Percentiles rank a stretch among this genome's conserved stretches.
Conservation (phyloP, 1,140 invertebrate species). For the Anadara kagoshimensis region DNA sequence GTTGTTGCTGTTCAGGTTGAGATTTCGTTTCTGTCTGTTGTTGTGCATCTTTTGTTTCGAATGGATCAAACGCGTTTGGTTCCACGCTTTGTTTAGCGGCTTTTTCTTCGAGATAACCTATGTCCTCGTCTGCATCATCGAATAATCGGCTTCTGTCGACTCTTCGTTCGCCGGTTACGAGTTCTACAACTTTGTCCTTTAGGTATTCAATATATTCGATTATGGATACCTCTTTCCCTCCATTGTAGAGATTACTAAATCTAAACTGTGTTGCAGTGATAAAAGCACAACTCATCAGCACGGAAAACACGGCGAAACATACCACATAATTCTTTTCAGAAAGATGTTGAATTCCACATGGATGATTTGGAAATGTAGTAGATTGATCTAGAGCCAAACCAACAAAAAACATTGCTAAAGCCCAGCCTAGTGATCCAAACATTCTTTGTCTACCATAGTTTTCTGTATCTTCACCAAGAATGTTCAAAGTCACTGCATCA, state of each 20-base stretch:
- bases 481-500: conserved; percentile 83
- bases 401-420: conserved; percentile 98
- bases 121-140: conserved; percentile 62
- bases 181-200: conserved; percentile 63
- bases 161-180: conserved; percentile 54
- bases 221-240: conserved; percentile 51
- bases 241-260: conserved; percentile 71
- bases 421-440: conserved; percentile 99
- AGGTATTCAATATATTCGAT: conserved; percentile 54
- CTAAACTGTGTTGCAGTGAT: conserved; percentile 90
- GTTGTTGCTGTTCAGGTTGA: conserved; percentile 10
- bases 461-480: conserved; percentile 88
- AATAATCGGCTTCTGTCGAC: conserved; percentile 55
- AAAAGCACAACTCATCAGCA: conserved; percentile 95
- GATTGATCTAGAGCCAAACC: conserved; percentile 96
- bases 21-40: conserved; percentile 8
- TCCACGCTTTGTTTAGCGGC: conserved; percentile 20
- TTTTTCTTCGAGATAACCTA: conserved; percentile 30
- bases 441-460: conserved; percentile 97
- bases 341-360: conserved; percentile 82
- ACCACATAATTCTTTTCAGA: conserved; percentile 95
- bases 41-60: not conserved
- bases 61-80: not conserved
- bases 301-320: conserved; percentile 98
- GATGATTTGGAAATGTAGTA: conserved; percentile 86